These are phyloP conservation scores for Mythimna ferrago DNA, from an alignment of 2,888 invertebrate species.

Conservation along the genomic window DNA sequence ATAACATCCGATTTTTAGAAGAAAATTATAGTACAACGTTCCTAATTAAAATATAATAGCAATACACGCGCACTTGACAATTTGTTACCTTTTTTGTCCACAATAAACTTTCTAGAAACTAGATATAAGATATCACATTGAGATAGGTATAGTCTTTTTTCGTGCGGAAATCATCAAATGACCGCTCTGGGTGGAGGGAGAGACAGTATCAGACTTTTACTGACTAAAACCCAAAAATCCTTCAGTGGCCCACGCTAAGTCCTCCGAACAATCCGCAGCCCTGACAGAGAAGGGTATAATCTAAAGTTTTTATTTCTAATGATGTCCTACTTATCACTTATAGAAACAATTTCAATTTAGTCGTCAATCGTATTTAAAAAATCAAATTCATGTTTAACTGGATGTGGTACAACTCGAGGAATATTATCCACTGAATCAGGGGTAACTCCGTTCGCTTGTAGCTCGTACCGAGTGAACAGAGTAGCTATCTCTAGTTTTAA, in stretches of 20 bases:
- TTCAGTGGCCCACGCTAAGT: no score
- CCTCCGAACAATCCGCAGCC: no score
- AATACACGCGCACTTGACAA: no score
- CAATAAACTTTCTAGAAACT: no score
- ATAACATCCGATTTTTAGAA: neutral
- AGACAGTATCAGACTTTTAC: no score
- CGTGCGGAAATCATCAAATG: no score
- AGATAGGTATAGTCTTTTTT: no score
- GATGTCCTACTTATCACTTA: neutral
- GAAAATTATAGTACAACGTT: neutral
- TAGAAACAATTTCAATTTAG: neutral
- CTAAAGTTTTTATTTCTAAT: neutral
- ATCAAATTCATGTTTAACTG: constrained; percentile 46
- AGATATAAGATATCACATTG: no score
- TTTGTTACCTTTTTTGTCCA: no score
- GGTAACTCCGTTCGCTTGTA: constrained; percentile 41
- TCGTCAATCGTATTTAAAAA: constrained; percentile 33
- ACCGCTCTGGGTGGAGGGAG: no score
- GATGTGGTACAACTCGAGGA: constrained; percentile 26
- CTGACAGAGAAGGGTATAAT: neutral
- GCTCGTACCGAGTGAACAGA: constrained; percentile 56
- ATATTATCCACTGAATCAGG: constrained; percentile 34
- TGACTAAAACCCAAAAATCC: no score
- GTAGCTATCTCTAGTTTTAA: constrained; percentile 62
- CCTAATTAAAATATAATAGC: neutral